Conservation (phyloP, 2,888 invertebrate genomes). For the Geotrupes spiniger region DNA sequence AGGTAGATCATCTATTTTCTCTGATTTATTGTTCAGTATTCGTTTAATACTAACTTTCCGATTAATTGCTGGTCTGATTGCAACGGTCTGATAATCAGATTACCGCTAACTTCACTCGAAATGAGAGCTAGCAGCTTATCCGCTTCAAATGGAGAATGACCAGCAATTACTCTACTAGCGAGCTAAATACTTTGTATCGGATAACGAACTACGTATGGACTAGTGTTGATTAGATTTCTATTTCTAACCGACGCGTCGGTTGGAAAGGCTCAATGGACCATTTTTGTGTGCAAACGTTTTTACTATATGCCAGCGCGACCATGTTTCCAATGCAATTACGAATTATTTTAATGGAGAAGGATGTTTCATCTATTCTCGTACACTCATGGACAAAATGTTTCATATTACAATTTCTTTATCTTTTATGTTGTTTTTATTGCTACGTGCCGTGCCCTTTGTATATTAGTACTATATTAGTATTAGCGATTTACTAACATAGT, state of each 20-base stretch:
- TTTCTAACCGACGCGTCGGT: slow-evolving; percentile 2
- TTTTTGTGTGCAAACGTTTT: not conserved
- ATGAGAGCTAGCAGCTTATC: slow-evolving; percentile 26
- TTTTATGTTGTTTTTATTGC: too few relatives aligned
- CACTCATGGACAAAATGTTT: too few relatives aligned
- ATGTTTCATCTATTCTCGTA: too few relatives aligned
- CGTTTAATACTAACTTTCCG: slow-evolving; percentile 4
- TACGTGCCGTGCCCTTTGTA: too few relatives aligned
- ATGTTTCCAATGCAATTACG: too few relatives aligned
- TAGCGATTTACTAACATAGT: too few relatives aligned
- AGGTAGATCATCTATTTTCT: not conserved
- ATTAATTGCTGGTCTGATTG: slow-evolving; percentile 17
- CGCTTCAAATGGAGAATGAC: slow-evolving; percentile 23
- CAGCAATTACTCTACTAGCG: slow-evolving; percentile 24
- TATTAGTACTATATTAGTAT: too few relatives aligned
- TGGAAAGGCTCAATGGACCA: not conserved
- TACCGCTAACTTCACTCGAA: slow-evolving; percentile 24
- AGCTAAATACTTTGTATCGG: slow-evolving; percentile 15
- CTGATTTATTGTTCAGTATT: not conserved
- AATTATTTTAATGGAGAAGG: too few relatives aligned
- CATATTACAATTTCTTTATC: too few relatives aligned
- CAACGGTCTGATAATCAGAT: slow-evolving; percentile 17
- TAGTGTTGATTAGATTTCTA: slow-evolving; percentile 19
- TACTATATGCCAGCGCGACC: not conserved
- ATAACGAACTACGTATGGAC: slow-evolving; percentile 12